Conservation (phyloP, 2,113 vertebrate genomes). For the Anoplopoma fimbria region DNA sequence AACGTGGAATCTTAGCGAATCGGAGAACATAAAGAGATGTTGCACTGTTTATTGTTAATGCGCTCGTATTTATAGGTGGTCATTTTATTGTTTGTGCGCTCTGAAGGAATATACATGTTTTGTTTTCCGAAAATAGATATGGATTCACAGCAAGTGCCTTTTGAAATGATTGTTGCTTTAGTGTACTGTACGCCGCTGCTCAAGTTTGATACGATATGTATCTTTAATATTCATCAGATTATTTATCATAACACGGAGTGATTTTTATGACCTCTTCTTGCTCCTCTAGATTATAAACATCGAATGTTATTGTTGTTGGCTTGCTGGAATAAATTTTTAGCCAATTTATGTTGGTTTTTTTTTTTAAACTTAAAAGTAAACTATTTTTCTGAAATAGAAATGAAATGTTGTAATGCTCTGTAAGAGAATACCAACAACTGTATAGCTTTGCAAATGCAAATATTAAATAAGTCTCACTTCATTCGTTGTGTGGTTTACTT, state of each 20-base stretch:
- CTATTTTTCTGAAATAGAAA: conserved; percentile 25
- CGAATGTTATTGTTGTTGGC: conserved; percentile 5
- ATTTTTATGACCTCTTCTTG: neutral
- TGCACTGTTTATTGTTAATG: conserved; percentile 32
- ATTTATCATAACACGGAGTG: conserved; percentile 6
- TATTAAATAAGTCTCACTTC: conserved; percentile 39
- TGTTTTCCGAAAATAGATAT: neutral
- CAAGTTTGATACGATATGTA: neutral
- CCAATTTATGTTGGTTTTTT: neutral
- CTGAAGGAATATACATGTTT: neutral
- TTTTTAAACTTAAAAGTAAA: conserved; percentile 4
- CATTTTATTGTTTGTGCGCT: neutral
- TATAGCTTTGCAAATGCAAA: conserved; percentile 27
- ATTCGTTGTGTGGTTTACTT: neutral
- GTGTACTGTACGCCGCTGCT: conserved; percentile 17
- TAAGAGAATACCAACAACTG: conserved; percentile 31
- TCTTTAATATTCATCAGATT: conserved; percentile 16
- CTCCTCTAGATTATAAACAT: conserved; percentile 8
- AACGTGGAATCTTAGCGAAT: neutral
- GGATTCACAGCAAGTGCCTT: conserved; percentile 74
- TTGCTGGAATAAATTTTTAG: conserved; percentile 30
- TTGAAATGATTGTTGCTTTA: conserved; percentile 43
- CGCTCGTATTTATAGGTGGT: neutral
- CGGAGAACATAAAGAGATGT: neutral
- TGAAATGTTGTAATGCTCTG: conserved; percentile 27